Evolutionary conservation across 2,888 invertebrate species (phyloP).

Genomic region (Melangyna quadrimaculata): DNA sequence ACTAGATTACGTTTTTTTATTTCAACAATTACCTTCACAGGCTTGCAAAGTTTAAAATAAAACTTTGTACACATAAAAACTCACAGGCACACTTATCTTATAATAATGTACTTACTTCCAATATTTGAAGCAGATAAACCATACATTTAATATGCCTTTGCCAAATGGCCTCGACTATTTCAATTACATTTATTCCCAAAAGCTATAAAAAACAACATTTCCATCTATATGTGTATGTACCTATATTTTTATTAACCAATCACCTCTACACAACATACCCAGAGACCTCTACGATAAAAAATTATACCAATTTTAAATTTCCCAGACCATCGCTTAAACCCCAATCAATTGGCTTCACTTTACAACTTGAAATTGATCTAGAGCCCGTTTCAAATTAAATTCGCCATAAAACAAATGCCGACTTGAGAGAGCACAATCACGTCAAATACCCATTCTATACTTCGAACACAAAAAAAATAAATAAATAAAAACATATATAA

Average conservation of each 20-base stretch:
- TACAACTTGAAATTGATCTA: constrained; percentile 47
- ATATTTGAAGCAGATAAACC: neutral
- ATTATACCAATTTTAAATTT: constrained; percentile 37
- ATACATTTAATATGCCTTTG: neutral
- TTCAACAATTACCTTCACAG: no score
- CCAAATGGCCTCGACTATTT: neutral
- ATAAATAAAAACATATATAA: constrained; percentile 13
- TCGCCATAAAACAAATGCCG: constrained; percentile 68
- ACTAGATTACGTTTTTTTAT: no score
- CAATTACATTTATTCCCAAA: constrained; percentile 7
- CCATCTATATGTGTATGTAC: no score
- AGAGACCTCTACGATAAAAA: neutral
- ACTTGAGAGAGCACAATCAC: constrained; percentile 54
- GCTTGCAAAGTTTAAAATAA: no score
- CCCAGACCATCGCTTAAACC: constrained; percentile 28
- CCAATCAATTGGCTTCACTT: constrained; percentile 60
- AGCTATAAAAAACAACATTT: constrained; percentile 3
- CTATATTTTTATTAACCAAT: neutral
- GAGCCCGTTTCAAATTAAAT: constrained; percentile 64
- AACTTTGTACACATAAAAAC: neutral
- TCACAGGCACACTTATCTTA: no score
- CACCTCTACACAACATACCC: neutral
- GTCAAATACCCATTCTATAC: constrained; percentile 11
- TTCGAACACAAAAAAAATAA: neutral
- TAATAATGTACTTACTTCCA: neutral